Evolutionary conservation across 2,888 invertebrate genomes (phyloP).

Genomic region (Hyposoter dolosus): DNA sequence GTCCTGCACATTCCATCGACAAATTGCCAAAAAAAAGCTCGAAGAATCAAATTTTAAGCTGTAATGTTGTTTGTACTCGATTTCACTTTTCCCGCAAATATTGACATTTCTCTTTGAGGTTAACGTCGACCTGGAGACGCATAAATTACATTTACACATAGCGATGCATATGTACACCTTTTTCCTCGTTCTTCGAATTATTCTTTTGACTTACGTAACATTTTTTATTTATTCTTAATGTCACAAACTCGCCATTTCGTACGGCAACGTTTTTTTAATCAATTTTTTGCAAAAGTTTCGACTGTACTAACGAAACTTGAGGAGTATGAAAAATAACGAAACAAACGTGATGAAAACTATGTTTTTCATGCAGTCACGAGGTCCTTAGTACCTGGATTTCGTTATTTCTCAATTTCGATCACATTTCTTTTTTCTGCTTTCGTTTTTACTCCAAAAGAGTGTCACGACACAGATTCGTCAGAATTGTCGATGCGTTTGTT

Average conservation of each 20-base stretch:
- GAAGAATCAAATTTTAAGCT: background rate
- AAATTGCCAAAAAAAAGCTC: background rate
- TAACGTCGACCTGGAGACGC: background rate
- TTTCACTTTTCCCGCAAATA: background rate
- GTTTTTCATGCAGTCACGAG: background rate
- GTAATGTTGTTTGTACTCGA: background rate
- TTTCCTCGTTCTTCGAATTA: background rate
- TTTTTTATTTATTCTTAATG: background rate
- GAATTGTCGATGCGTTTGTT: conserved; percentile 20
- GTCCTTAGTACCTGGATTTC: no score
- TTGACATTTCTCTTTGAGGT: conserved; percentile 9
- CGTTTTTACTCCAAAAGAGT: background rate
- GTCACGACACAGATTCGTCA: background rate
- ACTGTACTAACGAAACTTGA: background rate
- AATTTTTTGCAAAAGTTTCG: background rate
- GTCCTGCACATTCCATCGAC: background rate
- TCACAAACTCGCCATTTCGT: background rate
- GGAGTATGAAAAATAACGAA: background rate
- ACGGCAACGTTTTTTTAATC: background rate
- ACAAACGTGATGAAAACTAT: background rate
- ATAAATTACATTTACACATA: background rate
- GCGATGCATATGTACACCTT: background rate
- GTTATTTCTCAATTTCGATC: no score
- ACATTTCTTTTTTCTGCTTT: background rate
- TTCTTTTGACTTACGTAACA: background rate